phyloP scores from a whole-genome alignment of 2,797 vertebrate species.

The Sebastes matsubarae region DNA sequence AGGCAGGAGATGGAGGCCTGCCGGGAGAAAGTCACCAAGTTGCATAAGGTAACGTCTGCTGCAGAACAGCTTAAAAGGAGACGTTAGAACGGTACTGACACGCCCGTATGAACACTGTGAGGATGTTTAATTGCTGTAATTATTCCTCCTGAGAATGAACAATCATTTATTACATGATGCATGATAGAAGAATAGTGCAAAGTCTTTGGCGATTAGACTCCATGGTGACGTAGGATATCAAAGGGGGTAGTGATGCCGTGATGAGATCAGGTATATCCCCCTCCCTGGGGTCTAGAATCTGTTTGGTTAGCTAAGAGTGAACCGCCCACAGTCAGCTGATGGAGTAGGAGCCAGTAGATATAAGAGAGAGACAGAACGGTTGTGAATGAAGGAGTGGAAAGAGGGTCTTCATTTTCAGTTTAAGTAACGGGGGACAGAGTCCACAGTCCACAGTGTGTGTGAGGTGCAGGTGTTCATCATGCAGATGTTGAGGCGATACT shows the following conservation, averaged over 20 bases:
- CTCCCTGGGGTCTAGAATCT: too few relatives aligned
- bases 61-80: background rate
- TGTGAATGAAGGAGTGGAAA: too few relatives aligned
- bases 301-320: too few relatives aligned
- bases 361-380: too few relatives aligned
- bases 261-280: too few relatives aligned
- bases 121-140: background rate
- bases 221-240: background rate
- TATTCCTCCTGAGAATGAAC: background rate
- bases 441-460: background rate
- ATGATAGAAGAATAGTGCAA: too few relatives aligned
- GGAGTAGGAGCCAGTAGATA: too few relatives aligned
- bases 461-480: background rate
- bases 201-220: background rate
- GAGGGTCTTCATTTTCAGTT: background rate
- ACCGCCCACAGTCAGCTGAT: too few relatives aligned
- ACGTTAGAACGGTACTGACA: background rate
- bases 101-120: background rate
- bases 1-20: conserved; percentile 93
- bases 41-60: conserved; percentile 89
- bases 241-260: too few relatives aligned
- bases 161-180: too few relatives aligned
- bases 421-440: background rate
- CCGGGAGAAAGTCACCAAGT: conserved; percentile 92
- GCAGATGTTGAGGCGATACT: background rate